A percentile compares a stretch with the other conserved stretches of the same genome.
These are phyloP conservation scores for Macroglossus sobrinus DNA, from an alignment of 2,113 vertebrate species.

Conservation along the genomic window DNA sequence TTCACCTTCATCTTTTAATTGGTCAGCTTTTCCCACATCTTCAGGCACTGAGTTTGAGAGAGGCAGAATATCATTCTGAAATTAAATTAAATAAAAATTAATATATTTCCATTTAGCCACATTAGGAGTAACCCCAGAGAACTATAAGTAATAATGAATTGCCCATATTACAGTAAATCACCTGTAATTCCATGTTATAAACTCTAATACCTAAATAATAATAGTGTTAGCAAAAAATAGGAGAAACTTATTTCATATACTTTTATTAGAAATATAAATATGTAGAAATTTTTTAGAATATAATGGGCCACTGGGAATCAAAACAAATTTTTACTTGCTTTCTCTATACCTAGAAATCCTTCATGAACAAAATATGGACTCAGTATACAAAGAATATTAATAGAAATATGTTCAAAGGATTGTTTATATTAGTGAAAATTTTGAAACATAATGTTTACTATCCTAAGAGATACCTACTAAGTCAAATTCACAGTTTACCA, in stretches of 20 bases:
- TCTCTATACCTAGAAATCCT: neutral
- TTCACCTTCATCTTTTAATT: constrained; percentile 97
- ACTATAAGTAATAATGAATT: neutral
- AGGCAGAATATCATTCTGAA: constrained; percentile 89
- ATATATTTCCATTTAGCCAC: constrained; percentile 6
- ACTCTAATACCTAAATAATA: constrained; percentile 22
- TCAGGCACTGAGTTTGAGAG: constrained; percentile 88
- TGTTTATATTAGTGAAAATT: neutral
- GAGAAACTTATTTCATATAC: neutral
- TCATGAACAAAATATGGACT: neutral
- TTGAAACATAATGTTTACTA: neutral
- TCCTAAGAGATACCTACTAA: neutral
- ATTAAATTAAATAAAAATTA: constrained; percentile 46
- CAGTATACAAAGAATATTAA: neutral
- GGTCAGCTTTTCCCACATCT: constrained; percentile 92
- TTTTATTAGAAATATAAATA: constrained; percentile 26
- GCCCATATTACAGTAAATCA: neutral
- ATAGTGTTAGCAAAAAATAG: neutral
- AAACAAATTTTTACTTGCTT: neutral
- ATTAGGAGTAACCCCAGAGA: neutral
- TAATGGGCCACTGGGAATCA: neutral
- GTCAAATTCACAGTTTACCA: neutral
- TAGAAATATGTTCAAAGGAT: neutral
- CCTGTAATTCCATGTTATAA: neutral
- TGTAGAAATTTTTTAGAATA: neutral